Conservation (phyloP, 2,113 vertebrate species). For the Laticauda laticaudata region DNA sequence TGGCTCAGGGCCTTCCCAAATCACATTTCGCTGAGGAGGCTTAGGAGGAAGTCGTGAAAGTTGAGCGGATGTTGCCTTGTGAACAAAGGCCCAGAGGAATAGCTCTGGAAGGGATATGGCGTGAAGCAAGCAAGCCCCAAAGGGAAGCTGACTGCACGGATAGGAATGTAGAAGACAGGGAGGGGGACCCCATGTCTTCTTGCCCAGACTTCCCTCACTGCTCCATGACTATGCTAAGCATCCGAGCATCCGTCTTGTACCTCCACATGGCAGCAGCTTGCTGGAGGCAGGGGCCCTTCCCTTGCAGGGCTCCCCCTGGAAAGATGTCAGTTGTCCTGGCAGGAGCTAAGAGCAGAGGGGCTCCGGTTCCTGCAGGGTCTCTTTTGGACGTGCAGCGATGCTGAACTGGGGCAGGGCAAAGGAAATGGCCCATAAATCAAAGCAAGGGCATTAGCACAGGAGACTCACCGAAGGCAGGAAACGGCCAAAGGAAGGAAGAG, state of each 20-base stretch:
- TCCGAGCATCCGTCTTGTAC: not conserved
- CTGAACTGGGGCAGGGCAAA: not conserved
- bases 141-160: not conserved
- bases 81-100: not conserved
- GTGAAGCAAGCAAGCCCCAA: not conserved
- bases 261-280: not conserved
- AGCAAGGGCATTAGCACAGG: not conserved
- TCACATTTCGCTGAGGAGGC: not conserved
- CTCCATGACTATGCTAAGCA: not conserved
- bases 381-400: not conserved
- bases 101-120: not conserved
- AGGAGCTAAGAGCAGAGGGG: not conserved
- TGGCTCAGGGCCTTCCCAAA: not conserved
- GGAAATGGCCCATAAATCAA: not conserved
- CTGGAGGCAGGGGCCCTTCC: not conserved
- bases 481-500: not conserved
- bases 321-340: not conserved
- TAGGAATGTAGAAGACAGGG: not conserved
- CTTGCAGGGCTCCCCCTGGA: not conserved
- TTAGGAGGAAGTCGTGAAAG: not conserved
- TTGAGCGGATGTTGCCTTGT: not conserved
- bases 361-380: not conserved
- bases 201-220: not conserved
- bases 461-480: constrained; percentile 39
- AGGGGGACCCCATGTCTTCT: not conserved